Percentiles rank a stretch among this genome's conserved stretches.
Evolutionary conservation across 1,140 invertebrate genomes (phyloP).

Genomic region (Panagrolaimus sp.): DNA sequence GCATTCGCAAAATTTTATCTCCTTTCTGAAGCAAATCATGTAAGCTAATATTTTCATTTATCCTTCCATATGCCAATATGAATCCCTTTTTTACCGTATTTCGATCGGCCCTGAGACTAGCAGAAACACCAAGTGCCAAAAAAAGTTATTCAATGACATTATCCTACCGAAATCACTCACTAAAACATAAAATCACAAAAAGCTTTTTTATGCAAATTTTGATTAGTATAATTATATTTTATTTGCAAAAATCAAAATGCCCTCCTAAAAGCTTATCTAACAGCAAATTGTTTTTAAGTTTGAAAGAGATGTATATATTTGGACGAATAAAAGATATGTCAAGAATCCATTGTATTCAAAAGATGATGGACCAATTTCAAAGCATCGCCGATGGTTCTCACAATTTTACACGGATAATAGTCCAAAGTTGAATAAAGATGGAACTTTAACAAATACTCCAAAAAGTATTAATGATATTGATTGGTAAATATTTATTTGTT

Average conservation of each 20-base stretch:
- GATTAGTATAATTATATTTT: too few species aligned
- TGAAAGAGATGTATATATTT: constrained; percentile 76
- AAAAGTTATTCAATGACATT: too few species aligned
- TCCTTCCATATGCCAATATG: too few species aligned
- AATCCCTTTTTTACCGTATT: too few species aligned
- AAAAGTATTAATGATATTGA: constrained; percentile 32
- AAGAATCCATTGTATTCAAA: constrained; percentile 72
- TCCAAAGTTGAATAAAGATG: constrained; percentile 60
- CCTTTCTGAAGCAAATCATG: constrained; percentile 72
- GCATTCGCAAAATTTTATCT: constrained; percentile 70
- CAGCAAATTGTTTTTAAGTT: constrained; percentile 65
- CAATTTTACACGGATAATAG: constrained; percentile 81
- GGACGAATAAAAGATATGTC: constrained; percentile 78
- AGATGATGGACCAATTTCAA: constrained; percentile 53
- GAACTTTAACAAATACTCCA: constrained; percentile 29
- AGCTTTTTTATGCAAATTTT: too few species aligned
- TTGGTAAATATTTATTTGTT: constrained; percentile 3
- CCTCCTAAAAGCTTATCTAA: too few species aligned
- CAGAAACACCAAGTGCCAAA: too few species aligned
- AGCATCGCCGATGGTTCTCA: constrained; percentile 74
- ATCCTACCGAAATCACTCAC: too few species aligned
- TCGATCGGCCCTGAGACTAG: too few species aligned
- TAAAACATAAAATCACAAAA: too few species aligned
- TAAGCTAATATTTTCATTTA: constrained; percentile 59
- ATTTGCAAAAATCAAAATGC: too few species aligned